Percentiles rank a stretch among this genome's conserved stretches.
These are phyloP conservation scores for Macrocentrus cingulum DNA, from an alignment of 1,140 invertebrate genomes.

Conservation along the genomic window DNA sequence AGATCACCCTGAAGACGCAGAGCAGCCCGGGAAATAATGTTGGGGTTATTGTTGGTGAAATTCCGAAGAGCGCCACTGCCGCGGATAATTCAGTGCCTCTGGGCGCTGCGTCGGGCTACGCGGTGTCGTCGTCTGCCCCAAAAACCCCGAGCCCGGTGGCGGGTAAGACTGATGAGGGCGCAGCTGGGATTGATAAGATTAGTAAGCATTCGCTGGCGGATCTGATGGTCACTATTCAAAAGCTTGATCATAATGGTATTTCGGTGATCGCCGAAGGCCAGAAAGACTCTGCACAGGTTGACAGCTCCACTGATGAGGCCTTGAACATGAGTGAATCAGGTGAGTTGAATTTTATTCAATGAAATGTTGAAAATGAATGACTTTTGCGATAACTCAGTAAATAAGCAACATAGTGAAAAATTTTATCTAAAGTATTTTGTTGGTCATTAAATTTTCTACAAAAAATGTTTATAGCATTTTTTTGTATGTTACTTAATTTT, in stretches of 20 bases:
- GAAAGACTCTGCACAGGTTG: slow-evolving; percentile 52
- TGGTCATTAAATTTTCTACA: too few species aligned
- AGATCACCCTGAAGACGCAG: slow-evolving; percentile 65
- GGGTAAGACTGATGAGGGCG: slow-evolving; percentile 57
- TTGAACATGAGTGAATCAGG: slow-evolving; percentile 45
- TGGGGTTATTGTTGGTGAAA: slow-evolving; percentile 1
- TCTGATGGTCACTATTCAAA: slow-evolving; percentile 80
- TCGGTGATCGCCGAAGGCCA: slow-evolving; percentile 66
- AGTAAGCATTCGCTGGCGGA: slow-evolving; percentile 82
- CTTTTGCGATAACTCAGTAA: too few species aligned
- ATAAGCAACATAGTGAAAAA: too few species aligned
- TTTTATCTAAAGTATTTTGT: too few species aligned
- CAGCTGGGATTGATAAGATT: slow-evolving; percentile 71
- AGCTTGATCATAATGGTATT: slow-evolving; percentile 80
- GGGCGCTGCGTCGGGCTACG: slow-evolving; percentile 38
- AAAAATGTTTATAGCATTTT: too few species aligned
- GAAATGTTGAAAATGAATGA: too few species aligned
- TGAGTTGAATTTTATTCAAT: slow-evolving; percentile 30
- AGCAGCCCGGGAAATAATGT: slow-evolving; percentile 46
- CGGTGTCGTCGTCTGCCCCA: slow-evolving; percentile 77
- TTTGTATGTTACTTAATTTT: too few species aligned
- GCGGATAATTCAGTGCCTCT: slow-evolving; percentile 26
- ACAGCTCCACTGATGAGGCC: slow-evolving; percentile 54
- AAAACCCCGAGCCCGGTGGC: slow-evolving; percentile 74
- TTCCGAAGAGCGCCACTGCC: slow-evolving; percentile 12